These are phyloP conservation scores for Hydrophis major DNA, from an alignment of 2,797 vertebrate genomes.

Conservation along the genomic window DNA sequence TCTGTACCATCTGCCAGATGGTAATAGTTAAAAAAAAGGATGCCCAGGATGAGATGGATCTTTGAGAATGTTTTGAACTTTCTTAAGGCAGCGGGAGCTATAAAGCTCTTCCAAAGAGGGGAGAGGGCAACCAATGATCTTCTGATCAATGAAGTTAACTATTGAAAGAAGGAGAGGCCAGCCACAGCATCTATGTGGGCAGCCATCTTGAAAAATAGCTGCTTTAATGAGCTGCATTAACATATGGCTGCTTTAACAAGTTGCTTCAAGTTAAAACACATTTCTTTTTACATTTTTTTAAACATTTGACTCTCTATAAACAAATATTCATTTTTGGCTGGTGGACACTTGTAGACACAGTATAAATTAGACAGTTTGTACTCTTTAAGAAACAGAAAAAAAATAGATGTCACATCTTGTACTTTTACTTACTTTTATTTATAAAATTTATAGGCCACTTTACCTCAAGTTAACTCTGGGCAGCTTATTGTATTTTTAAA, in stretches of 20 bases:
- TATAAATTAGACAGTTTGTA: neutral
- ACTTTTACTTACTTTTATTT: neutral
- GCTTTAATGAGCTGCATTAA: neutral
- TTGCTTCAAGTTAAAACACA: neutral
- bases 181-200: too few relatives aligned
- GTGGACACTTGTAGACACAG: neutral
- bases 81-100: too few relatives aligned
- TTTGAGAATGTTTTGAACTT: too few relatives aligned
- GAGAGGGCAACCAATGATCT: too few relatives aligned
- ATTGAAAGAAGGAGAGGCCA: too few relatives aligned
- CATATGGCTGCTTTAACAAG: neutral
- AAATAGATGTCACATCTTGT: neutral
- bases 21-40: too few relatives aligned
- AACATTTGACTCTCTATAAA: neutral
- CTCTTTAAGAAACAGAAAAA: neutral
- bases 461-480: neutral
- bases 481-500: neutral
- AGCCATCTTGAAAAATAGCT: neutral
- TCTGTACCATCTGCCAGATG: too few relatives aligned
- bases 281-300: neutral
- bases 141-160: too few relatives aligned
- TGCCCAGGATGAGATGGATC: too few relatives aligned
- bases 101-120: too few relatives aligned
- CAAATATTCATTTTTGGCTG: neutral
- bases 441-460: too few relatives aligned